Percentiles rank a stretch among this genome's conserved stretches.
phyloP scores from a whole-genome alignment of 1,140 invertebrate genomes.

The Ganaspis sp. region DNA sequence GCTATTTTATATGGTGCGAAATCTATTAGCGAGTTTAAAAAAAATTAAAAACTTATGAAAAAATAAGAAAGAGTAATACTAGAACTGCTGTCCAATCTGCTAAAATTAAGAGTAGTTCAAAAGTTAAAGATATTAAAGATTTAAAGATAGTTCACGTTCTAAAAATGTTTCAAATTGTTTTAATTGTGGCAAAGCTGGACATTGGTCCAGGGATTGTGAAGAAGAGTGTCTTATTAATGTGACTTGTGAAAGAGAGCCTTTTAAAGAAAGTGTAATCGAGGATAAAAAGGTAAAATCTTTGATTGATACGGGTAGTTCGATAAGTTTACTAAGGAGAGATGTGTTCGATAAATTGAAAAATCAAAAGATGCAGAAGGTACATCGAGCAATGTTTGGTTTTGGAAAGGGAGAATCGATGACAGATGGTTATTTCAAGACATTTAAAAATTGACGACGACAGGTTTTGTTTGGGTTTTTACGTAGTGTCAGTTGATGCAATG shows the following conservation, averaged over 20 bases:
- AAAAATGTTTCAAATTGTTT: no score
- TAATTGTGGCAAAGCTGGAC: no score
- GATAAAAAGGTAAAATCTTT: no score
- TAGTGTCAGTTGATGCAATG: not conserved
- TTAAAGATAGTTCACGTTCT: no score
- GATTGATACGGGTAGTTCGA: no score
- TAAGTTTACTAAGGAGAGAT: not conserved
- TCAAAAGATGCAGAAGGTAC: not conserved
- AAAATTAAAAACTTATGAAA: conserved; percentile 39
- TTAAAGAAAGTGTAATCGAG: no score
- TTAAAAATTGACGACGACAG: not conserved
- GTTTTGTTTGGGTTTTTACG: not conserved
- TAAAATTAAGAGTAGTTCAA: not conserved
- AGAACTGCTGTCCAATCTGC: not conserved
- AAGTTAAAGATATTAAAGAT: not conserved
- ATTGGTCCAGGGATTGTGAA: no score
- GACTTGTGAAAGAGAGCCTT: no score
- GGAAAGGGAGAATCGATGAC: not conserved
- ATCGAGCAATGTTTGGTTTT: not conserved
- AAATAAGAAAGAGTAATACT: not conserved
- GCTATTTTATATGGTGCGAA: conserved; percentile 3
- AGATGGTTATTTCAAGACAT: not conserved
- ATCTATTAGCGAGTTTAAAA: conserved; percentile 36
- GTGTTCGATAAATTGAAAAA: not conserved
- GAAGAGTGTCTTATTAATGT: no score